Percentiles rank a stretch among this genome's conserved stretches.
These are phyloP conservation scores for Chloroceryle amazona DNA, from an alignment of 2,797 vertebrate species.

Conservation along the genomic window DNA sequence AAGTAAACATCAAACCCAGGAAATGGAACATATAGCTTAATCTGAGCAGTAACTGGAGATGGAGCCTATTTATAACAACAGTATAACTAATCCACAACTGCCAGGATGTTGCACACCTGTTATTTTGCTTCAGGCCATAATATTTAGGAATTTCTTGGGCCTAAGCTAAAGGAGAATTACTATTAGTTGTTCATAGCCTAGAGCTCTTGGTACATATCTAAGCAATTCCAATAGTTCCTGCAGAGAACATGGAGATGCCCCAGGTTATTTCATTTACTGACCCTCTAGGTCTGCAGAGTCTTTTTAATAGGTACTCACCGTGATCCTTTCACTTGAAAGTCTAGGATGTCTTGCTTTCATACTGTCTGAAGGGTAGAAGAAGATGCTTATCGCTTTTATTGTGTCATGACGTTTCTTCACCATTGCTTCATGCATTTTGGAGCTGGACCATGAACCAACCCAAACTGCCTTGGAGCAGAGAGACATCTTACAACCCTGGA, in stretches of 20 bases:
- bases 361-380: background rate
- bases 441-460: background rate
- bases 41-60: background rate
- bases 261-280: background rate
- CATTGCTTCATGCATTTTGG: background rate
- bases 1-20: background rate
- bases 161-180: background rate
- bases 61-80: background rate
- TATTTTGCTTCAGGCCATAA: background rate
- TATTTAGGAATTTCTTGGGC: background rate
- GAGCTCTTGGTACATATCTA: background rate
- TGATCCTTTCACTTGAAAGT: background rate
- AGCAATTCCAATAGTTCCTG: background rate
- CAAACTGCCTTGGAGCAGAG: background rate
- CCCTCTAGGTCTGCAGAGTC: background rate
- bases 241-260: background rate
- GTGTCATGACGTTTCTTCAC: background rate
- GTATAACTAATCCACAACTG: background rate
- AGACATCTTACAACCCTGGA: background rate
- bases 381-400: background rate
- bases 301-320: background rate
- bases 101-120: background rate
- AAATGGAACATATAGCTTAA: background rate
- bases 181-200: background rate
- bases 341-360: background rate